Evolutionary conservation across 2,888 invertebrate species (phyloP), one percentile per base, ranked within the genome.

Genomic region (Hirtodrosophila histrioides): DNA sequence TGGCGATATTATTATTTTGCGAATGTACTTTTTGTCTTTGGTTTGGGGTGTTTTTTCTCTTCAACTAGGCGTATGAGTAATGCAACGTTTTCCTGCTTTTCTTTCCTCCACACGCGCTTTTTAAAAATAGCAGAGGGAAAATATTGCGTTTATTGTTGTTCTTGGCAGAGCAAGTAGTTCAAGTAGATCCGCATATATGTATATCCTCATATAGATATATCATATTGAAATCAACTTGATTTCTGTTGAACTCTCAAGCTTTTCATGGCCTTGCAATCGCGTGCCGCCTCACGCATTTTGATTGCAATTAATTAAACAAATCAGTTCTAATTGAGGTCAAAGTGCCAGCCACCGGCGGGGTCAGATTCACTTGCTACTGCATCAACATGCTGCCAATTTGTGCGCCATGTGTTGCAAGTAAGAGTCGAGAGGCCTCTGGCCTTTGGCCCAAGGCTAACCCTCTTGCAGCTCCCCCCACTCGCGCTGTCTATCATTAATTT

Each of bases 1-100:
- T 65, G 46, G 41, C 39, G 61, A 36, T 35, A 41, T 36, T 27
- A 61, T 57, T 43, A 40, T 53, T 56, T 55, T 54, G 40, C 67
- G 50, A 33, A 40, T 65, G 60, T 64, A 62, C 41, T 56, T 55
- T 17, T 53, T 63, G 66, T 54, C 62, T 56, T 31, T 7, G 9
- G 7, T 64, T 58, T 31, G 44, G 49, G 3, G 7, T 8, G 0
- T 31, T 0, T 31, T 35, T 36, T 58, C 51, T 44, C 44, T 54
- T 44, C 44, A 60, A 83, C 78, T 35, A 27, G 54, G 63, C 78
- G 78, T 83, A 81, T 86, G 86, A 81, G 84, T 86, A 84, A 83
- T 70, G 45, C 46, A 24, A 41, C 41, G 50, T 36, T 37, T 50
- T 43, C n/a, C 17, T 27, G 27, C 27, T 6, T 27, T 27, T 27